Evolutionary conservation across 2,113 vertebrate species (phyloP), one percentile per base, ranked within the genome.

Genomic region (Malurus melanocephalus): DNA sequence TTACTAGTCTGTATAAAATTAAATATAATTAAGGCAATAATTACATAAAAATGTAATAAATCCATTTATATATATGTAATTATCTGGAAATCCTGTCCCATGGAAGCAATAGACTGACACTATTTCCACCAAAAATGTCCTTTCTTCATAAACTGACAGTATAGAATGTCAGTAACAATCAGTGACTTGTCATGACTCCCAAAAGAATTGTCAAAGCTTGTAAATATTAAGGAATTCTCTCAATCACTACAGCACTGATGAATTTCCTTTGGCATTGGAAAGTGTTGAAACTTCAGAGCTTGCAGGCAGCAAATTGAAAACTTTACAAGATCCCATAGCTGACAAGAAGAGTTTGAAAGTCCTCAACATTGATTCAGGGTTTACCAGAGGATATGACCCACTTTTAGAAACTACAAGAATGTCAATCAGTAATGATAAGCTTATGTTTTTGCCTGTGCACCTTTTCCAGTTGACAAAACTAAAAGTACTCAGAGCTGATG

Each of bases 351-450:
- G 89, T 26, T 81, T 97, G 81, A 89, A 80, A 13, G 18, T 87
- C 64, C 86, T 98, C 26, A 94, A n/a, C 80, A 57, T 89, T 48
- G 92, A 96, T 97, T 46, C 64, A 89, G 42, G 96, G 92, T 90
- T 96, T 97, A 66, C 97, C 96, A 59, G 97, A 96, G 84, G 92
- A 95, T 85, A 93, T 97, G 71, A 94, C 73, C 48, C 51, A 93
- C 27, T 92, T 97, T 27, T 87, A 73, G 82, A 93, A 69, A 59
- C 79, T 88, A 74, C 73, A 89, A 83, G 90, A 92, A 16, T 92
- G 97, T 89, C 86, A 48, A 11, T 97, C 66, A 88, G 61, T 82
- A 92, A 96, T 38, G 97, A 97, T 90, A 95, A 95, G 55, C 74
- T 98, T 96, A 51, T 32, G 27, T 14, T 73, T 96, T 93, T 96